Percentiles rank a stretch among this genome's conserved stretches.
phyloP scores from a whole-genome alignment of 2,888 invertebrate genomes.

The Parasteatoda lunata region DNA sequence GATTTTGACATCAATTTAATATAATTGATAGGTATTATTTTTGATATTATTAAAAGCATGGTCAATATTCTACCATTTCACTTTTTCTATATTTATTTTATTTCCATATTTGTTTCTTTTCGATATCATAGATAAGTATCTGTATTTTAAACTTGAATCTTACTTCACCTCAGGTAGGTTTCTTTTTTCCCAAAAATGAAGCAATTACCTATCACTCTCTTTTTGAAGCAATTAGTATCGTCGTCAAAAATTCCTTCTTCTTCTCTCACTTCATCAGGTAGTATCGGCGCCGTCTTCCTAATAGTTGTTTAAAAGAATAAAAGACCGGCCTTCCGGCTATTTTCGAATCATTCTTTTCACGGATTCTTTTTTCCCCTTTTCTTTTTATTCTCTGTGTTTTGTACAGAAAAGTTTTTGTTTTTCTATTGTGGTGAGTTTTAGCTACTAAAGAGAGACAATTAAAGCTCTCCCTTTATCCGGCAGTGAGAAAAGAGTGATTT shows the following conservation, averaged over 20 bases:
- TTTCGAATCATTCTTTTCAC: background rate
- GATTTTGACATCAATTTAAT: too few species aligned
- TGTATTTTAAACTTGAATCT: too few species aligned
- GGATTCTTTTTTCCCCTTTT: background rate
- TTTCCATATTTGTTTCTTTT: too few species aligned
- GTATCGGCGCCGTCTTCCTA: background rate
- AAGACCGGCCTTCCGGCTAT: background rate
- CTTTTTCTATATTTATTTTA: too few species aligned
- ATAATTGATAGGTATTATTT: too few species aligned
- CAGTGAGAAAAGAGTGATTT: conserved; percentile 21
- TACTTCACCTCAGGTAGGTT: too few species aligned
- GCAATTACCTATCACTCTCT: too few species aligned
- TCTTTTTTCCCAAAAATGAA: too few species aligned
- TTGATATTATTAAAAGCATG: too few species aligned
- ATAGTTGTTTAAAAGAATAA: background rate
- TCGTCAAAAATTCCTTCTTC: background rate
- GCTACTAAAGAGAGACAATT: conserved; percentile 65
- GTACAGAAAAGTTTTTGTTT: conserved; percentile 43
- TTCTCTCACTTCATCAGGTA: background rate
- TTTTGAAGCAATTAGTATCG: too few species aligned
- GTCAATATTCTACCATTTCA: too few species aligned
- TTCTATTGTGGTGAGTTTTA: conserved; percentile 63
- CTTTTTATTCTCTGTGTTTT: conserved; percentile 11
- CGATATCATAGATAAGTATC: too few species aligned
- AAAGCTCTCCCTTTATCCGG: conserved; percentile 12